Conservation (phyloP, 2,797 vertebrate genomes). For the Acestrorhynchus altus region DNA sequence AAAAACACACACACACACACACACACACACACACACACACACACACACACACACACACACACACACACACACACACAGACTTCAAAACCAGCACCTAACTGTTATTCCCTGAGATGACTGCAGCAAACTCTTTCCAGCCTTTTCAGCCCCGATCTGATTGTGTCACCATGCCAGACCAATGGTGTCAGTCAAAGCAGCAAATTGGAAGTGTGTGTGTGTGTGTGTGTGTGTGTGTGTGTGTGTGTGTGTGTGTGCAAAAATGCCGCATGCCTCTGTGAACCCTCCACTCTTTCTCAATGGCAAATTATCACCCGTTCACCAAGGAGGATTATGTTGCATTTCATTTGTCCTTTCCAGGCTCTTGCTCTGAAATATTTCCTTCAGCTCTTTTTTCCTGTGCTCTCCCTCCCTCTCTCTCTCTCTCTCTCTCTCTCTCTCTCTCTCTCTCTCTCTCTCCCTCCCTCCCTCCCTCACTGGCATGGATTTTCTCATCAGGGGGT, state of each 20-base stretch:
- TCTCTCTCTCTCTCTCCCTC: not conserved
- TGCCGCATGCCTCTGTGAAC: constrained; percentile 50
- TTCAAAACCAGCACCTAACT: not conserved
- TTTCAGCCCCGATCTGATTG: constrained; percentile 32
- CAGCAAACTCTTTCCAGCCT: constrained; percentile 3
- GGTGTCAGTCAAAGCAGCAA: constrained; percentile 34
- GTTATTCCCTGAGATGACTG: not conserved
- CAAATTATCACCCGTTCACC: constrained; percentile 53
- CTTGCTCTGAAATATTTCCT: constrained; percentile 24
- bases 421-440: constrained; percentile 5
- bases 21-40: no score
- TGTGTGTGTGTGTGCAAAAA: no score
- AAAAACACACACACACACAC: no score
- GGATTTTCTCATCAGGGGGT: constrained; percentile 12
- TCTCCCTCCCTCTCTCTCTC: constrained; percentile 4
- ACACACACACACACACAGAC: not conserved
- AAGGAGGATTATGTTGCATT: constrained; percentile 51
- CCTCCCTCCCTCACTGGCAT: not conserved
- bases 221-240: not conserved
- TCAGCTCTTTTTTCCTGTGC: not conserved
- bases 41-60: not conserved
- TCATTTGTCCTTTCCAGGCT: constrained; percentile 43
- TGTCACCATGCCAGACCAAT: constrained; percentile 40
- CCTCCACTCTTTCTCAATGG: constrained; percentile 38
- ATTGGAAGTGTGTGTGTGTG: constrained; percentile 22